Evolutionary conservation across 2,888 invertebrate species (phyloP).

Genomic region (Stenurella melanura): DNA sequence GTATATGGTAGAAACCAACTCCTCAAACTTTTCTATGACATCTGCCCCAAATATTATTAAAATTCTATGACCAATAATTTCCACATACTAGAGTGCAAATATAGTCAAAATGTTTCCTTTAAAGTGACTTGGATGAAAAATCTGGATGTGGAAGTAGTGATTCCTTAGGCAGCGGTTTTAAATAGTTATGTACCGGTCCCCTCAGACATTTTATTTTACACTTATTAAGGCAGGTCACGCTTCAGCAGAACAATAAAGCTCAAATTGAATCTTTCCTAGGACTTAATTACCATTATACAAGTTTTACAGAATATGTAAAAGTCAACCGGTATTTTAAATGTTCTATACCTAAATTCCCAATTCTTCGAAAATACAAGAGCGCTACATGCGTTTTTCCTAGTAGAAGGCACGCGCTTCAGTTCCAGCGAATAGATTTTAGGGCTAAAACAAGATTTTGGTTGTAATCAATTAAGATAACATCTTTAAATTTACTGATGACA

Average conservation of each 20-base stretch:
- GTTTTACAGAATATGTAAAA: constrained; percentile 12
- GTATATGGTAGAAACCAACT: too few species aligned
- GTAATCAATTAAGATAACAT: constrained; percentile 39
- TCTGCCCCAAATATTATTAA: too few species aligned
- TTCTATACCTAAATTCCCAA: background rate
- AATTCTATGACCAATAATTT: too few species aligned
- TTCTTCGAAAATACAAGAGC: constrained; percentile 13
- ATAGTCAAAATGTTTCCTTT: too few species aligned
- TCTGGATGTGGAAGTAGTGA: too few species aligned
- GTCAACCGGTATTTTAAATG: constrained; percentile 8
- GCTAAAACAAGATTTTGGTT: constrained; percentile 11
- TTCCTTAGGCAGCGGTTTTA: too few species aligned
- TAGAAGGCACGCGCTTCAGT: constrained; percentile 34
- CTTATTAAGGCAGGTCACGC: background rate
- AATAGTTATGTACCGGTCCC: too few species aligned
- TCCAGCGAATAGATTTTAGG: constrained; percentile 21
- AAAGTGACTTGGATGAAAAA: too few species aligned
- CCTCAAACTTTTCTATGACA: too few species aligned
- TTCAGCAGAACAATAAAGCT: background rate
- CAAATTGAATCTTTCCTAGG: background rate
- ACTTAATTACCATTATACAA: background rate
- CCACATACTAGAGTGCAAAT: too few species aligned
- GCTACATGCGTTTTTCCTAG: constrained; percentile 23
- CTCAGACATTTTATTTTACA: too few species aligned
- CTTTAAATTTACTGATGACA: constrained; percentile 34